Conservation (phyloP, 2,113 vertebrate genomes). For the Antennarius striatus region DNA sequence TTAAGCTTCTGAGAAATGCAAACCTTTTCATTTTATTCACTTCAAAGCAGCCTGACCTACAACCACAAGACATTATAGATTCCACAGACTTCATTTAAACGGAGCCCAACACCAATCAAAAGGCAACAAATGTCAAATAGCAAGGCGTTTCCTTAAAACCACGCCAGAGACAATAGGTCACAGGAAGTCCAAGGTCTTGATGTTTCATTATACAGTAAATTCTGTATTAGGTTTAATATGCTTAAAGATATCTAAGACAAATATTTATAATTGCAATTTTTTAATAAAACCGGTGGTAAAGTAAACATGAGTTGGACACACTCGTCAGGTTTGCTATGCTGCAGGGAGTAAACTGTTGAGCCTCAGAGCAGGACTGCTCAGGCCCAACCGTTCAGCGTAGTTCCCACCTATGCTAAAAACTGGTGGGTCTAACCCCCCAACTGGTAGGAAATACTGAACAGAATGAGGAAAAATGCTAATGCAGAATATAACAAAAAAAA, state of each 20-base stretch:
- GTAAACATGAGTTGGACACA: conserved; percentile 18
- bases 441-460: conserved; percentile 36
- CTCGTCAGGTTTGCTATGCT: conserved; percentile 32
- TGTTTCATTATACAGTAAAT: conserved; percentile 11
- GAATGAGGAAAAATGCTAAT: neutral
- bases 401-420: conserved; percentile 15
- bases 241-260: too few relatives aligned
- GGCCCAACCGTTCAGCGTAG: conserved; percentile 45
- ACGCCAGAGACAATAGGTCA: conserved; percentile 32
- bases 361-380: conserved; percentile 29
- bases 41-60: conserved; percentile 48
- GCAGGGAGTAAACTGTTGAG: conserved; percentile 35
- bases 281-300: conserved; percentile 10
- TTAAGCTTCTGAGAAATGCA: conserved; percentile 30
- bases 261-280: too few relatives aligned
- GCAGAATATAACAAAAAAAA: neutral
- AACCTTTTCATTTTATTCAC: conserved; percentile 19
- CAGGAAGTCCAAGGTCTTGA: conserved; percentile 42
- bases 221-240: too few relatives aligned
- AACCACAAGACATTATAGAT: conserved; percentile 5
- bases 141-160: conserved; percentile 7
- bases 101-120: conserved; percentile 45
- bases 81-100: conserved; percentile 40
- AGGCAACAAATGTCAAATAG: conserved; percentile 18
- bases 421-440: conserved; percentile 25